phyloP scores from a whole-genome alignment of 2,888 invertebrate species.

The Pristionchus entomophagus region DNA sequence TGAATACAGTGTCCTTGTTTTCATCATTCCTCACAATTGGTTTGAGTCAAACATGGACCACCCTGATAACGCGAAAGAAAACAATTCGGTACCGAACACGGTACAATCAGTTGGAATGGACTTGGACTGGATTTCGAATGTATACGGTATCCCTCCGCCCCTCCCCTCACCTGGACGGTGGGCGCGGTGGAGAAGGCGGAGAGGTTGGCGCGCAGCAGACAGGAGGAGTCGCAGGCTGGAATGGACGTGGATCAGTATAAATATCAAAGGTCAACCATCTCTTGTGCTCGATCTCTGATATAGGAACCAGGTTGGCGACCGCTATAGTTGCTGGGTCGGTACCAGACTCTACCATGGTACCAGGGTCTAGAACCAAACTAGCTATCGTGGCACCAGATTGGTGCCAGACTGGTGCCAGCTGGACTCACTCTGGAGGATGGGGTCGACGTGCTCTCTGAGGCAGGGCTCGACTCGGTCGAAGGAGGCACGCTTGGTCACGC shows the following conservation, averaged over 20 bases:
- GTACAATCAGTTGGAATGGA: neutral
- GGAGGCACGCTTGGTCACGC: conserved; percentile 1
- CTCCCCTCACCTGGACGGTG: neutral
- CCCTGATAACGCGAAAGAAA: too few species aligned
- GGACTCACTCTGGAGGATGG: conserved; percentile 1
- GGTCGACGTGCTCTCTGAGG: neutral
- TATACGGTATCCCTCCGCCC: neutral
- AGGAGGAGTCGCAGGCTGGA: conserved; percentile 27
- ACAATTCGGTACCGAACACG: neutral
- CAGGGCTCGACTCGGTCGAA: conserved; percentile 43
- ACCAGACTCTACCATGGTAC: too few species aligned
- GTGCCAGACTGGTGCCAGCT: neutral
- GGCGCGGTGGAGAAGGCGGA: neutral
- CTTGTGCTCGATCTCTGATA: too few species aligned
- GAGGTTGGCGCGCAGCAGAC: conserved; percentile 38
- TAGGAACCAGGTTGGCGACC: too few species aligned
- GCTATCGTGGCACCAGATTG: neutral
- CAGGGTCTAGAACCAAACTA: too few species aligned
- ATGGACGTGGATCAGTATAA: neutral
- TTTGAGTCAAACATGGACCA: too few species aligned
- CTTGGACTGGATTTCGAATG: neutral
- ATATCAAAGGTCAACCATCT: neutral
- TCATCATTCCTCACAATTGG: too few species aligned
- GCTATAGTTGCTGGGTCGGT: too few species aligned
- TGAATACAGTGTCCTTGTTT: neutral